Conservation (phyloP, 2,113 vertebrate species). For the Mesoclemmys tuberculata region DNA sequence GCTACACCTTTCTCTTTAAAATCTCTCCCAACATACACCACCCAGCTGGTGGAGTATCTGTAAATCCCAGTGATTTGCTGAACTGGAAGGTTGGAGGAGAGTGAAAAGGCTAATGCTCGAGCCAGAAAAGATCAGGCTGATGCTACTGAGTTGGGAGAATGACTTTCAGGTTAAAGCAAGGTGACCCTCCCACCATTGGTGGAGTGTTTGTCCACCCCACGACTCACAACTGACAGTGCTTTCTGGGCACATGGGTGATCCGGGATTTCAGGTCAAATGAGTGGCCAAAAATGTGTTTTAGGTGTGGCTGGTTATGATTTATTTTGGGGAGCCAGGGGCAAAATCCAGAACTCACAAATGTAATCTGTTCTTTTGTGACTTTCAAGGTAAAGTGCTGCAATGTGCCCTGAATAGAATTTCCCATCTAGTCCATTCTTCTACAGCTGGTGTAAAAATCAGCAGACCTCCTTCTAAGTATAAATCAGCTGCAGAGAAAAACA, state of each 20-base stretch:
- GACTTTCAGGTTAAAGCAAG: no score
- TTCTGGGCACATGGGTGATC: background rate
- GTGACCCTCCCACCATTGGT: background rate
- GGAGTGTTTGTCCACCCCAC: background rate
- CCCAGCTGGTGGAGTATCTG: background rate
- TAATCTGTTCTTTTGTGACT: background rate
- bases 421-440: background rate
- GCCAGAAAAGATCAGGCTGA: background rate
- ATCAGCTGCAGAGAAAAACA: constrained; percentile 13
- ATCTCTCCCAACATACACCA: background rate
- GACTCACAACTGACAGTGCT: background rate
- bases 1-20: background rate
- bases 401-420: background rate
- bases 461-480: background rate
- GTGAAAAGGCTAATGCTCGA: background rate
- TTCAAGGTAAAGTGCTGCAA: background rate
- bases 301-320: background rate
- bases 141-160: no score
- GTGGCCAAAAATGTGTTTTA: background rate
- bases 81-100: constrained; percentile 9
- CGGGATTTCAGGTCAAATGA: background rate
- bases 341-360: background rate
- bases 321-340: no score
- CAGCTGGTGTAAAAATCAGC: background rate
- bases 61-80: constrained; percentile 3